Base-by-base conservation (phyloP, 2,797 vertebrate genomes). In the Sebastes matsubarae region DNA sequence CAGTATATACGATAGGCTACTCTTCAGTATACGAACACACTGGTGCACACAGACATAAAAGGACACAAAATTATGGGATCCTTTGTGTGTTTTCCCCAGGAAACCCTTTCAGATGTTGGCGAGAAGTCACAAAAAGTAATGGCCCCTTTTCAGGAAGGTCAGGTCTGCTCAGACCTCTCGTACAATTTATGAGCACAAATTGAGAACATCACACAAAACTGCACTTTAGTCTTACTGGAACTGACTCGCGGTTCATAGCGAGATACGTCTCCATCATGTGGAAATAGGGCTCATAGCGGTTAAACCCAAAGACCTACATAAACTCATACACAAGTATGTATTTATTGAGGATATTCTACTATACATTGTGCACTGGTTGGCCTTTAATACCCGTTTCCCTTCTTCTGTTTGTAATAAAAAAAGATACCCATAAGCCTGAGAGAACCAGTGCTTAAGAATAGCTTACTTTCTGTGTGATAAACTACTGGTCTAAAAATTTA, bases 401-500 rank as follows among this genome's bases (percentile, higher is more conserved):
- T 73, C 58, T 52, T 74, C 36, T 78, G 60, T 78, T 75, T 36
- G n/a, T 8, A 60, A 46, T 61, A 22, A 80, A 71, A 83, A 83
- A 61, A 81, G 42, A 79, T 52, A 32, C 22, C 32, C 52, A 54
- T 76, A 82, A 86, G 63, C 61, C 74, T 24, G 10, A 55, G 61
- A 84, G 59, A 83, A 67, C 57, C 34, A 68, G 64, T 59, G 76
- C 77, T 77, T 81, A 68, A 81, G 77, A 84, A 78, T 57, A 55
- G 76, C 71, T 82, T 72, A 69, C 64, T 72, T 86, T 71, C 58
- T 71, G 64, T 74, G 66, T 79, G 75, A 84, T 88, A 73, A 87
- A 84, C 78, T 75, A 75, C 77, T 82, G 38, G 71, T 84, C 76
- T 75, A 81, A 87, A 89, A 72, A 76, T 68, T 61, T 81, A 88